Conservation (phyloP, 2,888 invertebrate genomes). For the Corbicula japonica region DNA sequence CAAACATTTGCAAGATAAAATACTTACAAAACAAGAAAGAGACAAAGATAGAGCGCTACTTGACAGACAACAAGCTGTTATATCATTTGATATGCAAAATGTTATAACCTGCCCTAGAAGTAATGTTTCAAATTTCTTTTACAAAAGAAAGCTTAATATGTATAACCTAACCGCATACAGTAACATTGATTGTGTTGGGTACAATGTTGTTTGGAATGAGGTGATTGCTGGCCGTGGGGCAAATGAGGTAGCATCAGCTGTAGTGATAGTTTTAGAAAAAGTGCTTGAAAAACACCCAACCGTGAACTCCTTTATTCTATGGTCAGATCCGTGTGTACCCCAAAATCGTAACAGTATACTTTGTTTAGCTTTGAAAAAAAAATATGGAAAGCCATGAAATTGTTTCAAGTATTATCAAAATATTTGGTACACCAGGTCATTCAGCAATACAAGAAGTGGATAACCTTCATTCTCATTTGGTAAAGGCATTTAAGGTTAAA, state of each 20-base stretch:
- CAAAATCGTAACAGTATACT: no score
- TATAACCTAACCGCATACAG: no score
- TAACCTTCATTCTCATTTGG: slow-evolving; percentile 51
- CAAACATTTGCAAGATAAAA: slow-evolving; percentile 26
- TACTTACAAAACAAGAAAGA: slow-evolving; percentile 31
- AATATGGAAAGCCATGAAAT: slow-evolving; percentile 23
- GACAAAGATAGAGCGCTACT: slow-evolving; percentile 28
- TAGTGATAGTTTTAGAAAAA: not conserved
- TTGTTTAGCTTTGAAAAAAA: slow-evolving; percentile 39
- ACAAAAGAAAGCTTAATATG: no score
- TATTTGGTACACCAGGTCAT: slow-evolving; percentile 41
- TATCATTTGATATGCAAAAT: slow-evolving; percentile 53
- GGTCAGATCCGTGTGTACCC: no score
- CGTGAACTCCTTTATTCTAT: slow-evolving; percentile 1
- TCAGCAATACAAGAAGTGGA: slow-evolving; percentile 56
- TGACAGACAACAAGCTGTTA: slow-evolving; percentile 7
- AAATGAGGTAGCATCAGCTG: not conserved
- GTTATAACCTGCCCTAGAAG: slow-evolving; percentile 41
- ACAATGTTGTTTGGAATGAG: slow-evolving; percentile 5
- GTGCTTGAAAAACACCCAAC: slow-evolving; percentile 5
- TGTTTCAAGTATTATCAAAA: slow-evolving; percentile 9
- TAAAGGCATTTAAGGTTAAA: slow-evolving; percentile 36
- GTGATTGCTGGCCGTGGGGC: not conserved
- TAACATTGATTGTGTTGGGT: no score
- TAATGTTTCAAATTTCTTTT: slow-evolving; percentile 48